Evolutionary conservation across 2,888 invertebrate species (phyloP).

Genomic region (Diaphora mendica): DNA sequence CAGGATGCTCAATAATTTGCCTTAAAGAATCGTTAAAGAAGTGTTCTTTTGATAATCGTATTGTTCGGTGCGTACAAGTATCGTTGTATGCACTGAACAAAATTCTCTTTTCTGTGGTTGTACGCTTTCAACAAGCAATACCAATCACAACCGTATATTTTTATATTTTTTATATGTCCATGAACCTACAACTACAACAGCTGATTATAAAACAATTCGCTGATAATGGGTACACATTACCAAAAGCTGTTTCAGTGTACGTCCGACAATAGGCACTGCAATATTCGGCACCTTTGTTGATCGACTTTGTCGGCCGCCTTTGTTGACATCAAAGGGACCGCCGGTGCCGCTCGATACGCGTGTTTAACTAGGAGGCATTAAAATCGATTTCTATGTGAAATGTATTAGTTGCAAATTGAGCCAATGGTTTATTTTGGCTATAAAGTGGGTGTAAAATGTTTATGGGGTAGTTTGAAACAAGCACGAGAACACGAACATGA

Average conservation of each 20-base stretch:
- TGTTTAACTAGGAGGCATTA: conserved; percentile 67
- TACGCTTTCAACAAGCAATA: background rate
- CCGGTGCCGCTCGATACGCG: conserved; percentile 72
- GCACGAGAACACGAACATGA: conserved; percentile 9
- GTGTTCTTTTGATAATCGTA: no score
- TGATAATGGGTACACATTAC: conserved; percentile 24
- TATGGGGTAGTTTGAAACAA: conserved; percentile 23
- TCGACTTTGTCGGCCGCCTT: conserved; percentile 75
- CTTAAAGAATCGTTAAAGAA: no score
- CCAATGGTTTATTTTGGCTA: conserved; percentile 47
- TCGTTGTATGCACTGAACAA: no score
- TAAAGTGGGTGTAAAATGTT: conserved; percentile 36
- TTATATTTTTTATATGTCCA: conserved; percentile 16
- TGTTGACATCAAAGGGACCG: conserved; percentile 76
- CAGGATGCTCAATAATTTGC: no score
- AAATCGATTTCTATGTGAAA: conserved; percentile 71
- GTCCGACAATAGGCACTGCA: conserved; percentile 61
- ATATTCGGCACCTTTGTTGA: conserved; percentile 77
- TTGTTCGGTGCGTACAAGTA: no score
- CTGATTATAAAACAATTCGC: conserved; percentile 41
- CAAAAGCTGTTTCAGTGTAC: conserved; percentile 49
- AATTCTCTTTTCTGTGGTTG: no score
- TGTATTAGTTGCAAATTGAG: conserved; percentile 65
- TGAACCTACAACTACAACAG: conserved; percentile 23
- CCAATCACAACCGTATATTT: conserved; percentile 2